Evolutionary conservation across 2,797 vertebrate species (phyloP).

Genomic region (Eulemur mongoz): DNA sequence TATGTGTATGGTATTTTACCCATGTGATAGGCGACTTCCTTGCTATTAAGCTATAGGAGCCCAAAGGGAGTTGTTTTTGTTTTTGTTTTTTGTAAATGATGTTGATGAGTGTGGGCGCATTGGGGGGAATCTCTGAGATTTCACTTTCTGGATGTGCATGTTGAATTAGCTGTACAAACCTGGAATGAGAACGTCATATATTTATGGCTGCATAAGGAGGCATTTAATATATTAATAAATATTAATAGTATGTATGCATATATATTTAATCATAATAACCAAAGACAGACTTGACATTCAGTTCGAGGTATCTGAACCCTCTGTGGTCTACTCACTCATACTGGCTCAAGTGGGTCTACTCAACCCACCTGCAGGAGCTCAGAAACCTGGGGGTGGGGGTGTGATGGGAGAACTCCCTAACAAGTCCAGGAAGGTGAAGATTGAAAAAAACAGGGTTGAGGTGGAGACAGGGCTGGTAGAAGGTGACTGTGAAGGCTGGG

Average conservation of each 20-base stretch:
- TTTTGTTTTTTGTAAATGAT: conserved; percentile 1
- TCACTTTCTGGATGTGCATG: conserved; percentile 44
- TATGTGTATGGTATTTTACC: conserved; percentile 36
- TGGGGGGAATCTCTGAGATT: background rate
- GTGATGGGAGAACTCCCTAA: background rate
- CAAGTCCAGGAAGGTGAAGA: background rate
- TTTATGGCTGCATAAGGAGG: conserved; percentile 51
- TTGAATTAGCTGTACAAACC: conserved; percentile 46
- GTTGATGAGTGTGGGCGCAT: conserved; percentile 25
- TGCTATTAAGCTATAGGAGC: background rate
- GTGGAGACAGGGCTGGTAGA: background rate
- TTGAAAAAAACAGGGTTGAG: background rate
- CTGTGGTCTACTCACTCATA: background rate
- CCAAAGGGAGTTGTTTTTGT: background rate
- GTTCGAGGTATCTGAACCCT: conserved; percentile 33
- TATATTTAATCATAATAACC: conserved; percentile 37
- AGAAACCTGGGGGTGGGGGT: background rate
- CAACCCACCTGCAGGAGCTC: background rate
- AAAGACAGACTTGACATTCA: conserved; percentile 51
- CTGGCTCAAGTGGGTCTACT: background rate
- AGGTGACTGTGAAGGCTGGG: background rate
- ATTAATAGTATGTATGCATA: background rate
- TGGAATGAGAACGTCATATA: background rate
- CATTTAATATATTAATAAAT: conserved; percentile 54
- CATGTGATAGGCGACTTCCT: conserved; percentile 18